phyloP scores from a whole-genome alignment of 2,888 invertebrate genomes.

The Macaria liturata region DNA sequence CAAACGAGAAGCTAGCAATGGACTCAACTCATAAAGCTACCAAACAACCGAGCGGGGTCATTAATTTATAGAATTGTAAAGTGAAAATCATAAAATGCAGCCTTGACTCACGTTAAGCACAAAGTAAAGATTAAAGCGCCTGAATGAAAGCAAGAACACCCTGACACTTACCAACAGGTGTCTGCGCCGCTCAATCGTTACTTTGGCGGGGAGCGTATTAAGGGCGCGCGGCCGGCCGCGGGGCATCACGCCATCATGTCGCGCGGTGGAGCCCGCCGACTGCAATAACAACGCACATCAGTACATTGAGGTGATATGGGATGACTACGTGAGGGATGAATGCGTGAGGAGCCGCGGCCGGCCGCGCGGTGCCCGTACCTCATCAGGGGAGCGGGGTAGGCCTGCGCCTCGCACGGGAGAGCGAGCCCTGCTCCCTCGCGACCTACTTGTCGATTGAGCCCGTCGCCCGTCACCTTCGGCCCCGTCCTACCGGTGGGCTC shows the following conservation, averaged over 20 bases:
- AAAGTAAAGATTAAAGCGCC: conserved; percentile 82
- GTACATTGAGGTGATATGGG: conserved; percentile 72
- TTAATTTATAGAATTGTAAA: conserved; percentile 35
- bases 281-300: conserved; percentile 80
- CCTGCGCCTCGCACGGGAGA: conserved; percentile 90
- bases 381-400: conserved; percentile 89
- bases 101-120: conserved; percentile 73
- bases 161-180: conserved; percentile 82
- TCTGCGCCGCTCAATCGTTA: conserved; percentile 80
- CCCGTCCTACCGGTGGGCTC: conserved; percentile 89
- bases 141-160: conserved; percentile 80
- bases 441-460: conserved; percentile 83
- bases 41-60: conserved; percentile 42
- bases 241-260: conserved; percentile 78
- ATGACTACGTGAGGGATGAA: conserved; percentile 77
- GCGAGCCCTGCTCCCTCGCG: conserved; percentile 78
- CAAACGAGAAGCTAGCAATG: conserved; percentile 39
- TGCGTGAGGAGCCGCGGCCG: conserved; percentile 74
- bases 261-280: conserved; percentile 71
- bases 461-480: conserved; percentile 86
- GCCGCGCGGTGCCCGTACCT: conserved; percentile 83
- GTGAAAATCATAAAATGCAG: conserved; percentile 46
- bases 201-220: conserved; percentile 74
- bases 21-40: conserved; percentile 45
- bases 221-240: conserved; percentile 78